Evolutionary conservation across 2,113 vertebrate species (phyloP), one percentile per base, ranked within the genome.

Genomic region (Lycocorax pyrrhopterus): DNA sequence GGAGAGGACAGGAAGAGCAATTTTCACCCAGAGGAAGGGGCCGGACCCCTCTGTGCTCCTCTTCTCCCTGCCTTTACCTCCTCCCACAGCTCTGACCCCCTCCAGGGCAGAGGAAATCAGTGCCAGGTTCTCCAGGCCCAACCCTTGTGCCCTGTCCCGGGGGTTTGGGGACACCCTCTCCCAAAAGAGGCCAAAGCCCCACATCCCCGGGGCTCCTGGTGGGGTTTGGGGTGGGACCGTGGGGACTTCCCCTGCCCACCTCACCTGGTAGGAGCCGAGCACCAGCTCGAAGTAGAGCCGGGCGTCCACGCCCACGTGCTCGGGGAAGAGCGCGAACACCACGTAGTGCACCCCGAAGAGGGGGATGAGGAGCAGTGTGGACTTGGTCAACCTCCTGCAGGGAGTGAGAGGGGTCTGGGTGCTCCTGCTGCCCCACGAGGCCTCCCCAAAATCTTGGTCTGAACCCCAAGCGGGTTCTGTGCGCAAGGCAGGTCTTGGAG

Each of bases 351-450:
- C 96, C 52, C 97, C 97, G 0, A 98, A 97, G 83, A 98, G 94
- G 10, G 97, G 97, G 87, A 98, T 98, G 35, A 98, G 97, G 30
- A 98, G 94, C 87, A 97, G 91, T 0, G 97, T 97, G 88, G 97
- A 98, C 85, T 97, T 98, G 0, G 97, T 97, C 78, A 98, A 6
- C 94, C 97, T 97, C 97, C 97, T 97, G 96, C 1, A 1, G 78
- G 44, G 69, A 79, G 81, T 0, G 13, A 37, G 9, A 25, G 25
- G 17, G 17, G 3, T 37, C 56, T 19, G 68, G 12, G 2, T 4
- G 25, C 21, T 49, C 69, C 77, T 64, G 62, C 80, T 68, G 55
- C 62, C 56, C 56, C 35, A 6, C 0, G 18, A 90, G 8, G 13
- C 46, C 52, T 44, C 77, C 75, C 83, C 66, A 59, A 16, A 39